phyloP scores from a whole-genome alignment of 2,888 invertebrate genomes.

The Dolomedes plantarius region DNA sequence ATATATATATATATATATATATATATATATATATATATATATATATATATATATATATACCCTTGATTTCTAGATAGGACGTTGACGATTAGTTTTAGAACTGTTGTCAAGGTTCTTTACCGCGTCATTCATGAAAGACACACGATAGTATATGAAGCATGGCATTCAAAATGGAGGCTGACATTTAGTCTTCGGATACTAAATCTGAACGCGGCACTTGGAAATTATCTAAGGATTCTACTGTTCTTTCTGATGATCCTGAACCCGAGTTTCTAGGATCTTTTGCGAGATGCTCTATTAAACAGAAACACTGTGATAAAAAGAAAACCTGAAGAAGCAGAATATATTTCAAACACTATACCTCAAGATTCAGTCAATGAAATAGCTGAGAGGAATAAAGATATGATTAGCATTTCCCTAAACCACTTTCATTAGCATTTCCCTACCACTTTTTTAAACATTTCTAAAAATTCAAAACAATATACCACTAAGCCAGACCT shows the following conservation, averaged over 20 bases:
- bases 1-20: no score
- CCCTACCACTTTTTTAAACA: conserved; percentile 64
- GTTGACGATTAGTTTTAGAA: no score
- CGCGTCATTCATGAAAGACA: no score
- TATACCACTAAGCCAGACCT: conserved; percentile 56
- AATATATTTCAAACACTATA: conserved; percentile 10
- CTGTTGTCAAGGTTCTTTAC: no score
- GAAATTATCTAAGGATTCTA: conserved; percentile 20
- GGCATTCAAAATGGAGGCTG: no score
- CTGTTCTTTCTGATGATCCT: conserved; percentile 78
- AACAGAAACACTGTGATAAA: conserved; percentile 80
- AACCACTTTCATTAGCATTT: no score
- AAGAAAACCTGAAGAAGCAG: conserved; percentile 33
- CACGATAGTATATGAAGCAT: no score
- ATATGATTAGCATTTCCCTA: conserved; percentile 45
- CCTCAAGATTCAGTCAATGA: conserved; percentile 20
- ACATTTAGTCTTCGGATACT: not conserved
- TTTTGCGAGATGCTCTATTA: conserved; percentile 87
- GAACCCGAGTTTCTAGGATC: conserved; percentile 89
- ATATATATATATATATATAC: conserved; percentile 20
- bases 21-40: no score
- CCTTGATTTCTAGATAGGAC: no score
- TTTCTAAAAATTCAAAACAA: conserved; percentile 53
- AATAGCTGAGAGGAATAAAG: conserved; percentile 34
- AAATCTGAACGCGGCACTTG: conserved; percentile 32